Percentiles rank a stretch among this genome's conserved stretches.
Conservation (phyloP, 2,113 vertebrate species). For the Odocoileus virginianus region DNA sequence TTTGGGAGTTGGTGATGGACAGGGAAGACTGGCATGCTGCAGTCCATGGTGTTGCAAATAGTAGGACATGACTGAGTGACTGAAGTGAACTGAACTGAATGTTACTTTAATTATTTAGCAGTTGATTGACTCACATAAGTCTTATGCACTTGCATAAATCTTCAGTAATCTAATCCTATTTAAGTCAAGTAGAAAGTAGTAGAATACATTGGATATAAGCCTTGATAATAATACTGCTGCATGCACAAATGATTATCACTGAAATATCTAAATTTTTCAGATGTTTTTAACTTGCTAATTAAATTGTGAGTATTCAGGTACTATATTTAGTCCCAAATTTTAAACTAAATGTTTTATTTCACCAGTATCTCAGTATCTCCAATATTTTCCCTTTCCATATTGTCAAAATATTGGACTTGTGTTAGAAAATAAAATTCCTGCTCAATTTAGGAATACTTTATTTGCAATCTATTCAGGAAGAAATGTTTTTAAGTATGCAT, state of each 20-base stretch:
- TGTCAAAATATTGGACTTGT: background rate
- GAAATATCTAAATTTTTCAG: background rate
- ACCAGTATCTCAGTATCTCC: background rate
- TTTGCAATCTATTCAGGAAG: background rate
- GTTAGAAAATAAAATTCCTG: background rate
- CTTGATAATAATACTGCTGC: background rate
- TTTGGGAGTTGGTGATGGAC: background rate
- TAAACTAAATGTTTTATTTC: background rate
- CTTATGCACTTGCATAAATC: background rate
- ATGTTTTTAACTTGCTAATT: background rate
- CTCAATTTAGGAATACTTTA: background rate
- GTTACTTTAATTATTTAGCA: conserved; percentile 10
- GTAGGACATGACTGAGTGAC: accelerated
- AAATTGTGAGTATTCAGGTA: background rate
- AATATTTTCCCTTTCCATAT: background rate
- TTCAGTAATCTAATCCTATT: background rate
- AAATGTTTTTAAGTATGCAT: background rate
- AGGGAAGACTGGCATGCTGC: background rate
- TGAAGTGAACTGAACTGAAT: background rate
- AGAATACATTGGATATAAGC: background rate
- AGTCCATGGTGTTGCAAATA: background rate
- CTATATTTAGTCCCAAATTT: background rate
- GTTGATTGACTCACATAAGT: background rate
- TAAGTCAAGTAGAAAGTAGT: background rate
- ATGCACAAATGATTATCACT: background rate